Percentiles rank a stretch among this genome's conserved stretches.
phyloP scores from a whole-genome alignment of 2,797 vertebrate species.

The Adelosebastes latens region DNA sequence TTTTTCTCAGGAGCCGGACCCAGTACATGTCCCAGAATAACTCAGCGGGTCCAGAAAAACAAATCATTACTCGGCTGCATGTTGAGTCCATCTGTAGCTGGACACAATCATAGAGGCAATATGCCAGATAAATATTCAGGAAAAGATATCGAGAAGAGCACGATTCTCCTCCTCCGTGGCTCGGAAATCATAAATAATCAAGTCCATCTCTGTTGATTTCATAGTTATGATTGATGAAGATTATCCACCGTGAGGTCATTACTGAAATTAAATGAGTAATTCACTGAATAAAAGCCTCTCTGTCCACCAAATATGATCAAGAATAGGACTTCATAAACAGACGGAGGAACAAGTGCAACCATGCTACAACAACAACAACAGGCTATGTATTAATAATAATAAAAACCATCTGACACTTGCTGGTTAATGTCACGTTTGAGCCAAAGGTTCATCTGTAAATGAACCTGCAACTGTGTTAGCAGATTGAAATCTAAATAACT shows the following conservation, averaged over 20 bases:
- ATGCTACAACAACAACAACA: not conserved
- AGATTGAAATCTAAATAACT: not conserved
- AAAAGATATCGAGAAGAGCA: not conserved
- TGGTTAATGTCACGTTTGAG: constrained; percentile 15
- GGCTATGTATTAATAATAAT: not conserved
- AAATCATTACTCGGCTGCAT: not conserved
- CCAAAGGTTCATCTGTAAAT: not conserved
- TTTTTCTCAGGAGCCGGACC: not conserved
- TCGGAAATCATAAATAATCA: not conserved
- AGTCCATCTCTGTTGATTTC: not conserved
- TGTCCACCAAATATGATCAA: not conserved
- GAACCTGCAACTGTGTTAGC: not conserved
- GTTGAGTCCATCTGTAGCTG: not conserved
- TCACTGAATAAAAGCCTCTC: not conserved
- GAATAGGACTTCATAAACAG: not conserved
- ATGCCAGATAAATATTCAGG: not conserved
- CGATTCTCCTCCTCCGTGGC: not conserved
- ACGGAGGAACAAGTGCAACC: not conserved
- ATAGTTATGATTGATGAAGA: not conserved
- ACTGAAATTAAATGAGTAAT: constrained; percentile 15
- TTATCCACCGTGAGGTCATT: not conserved
- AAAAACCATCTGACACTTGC: constrained; percentile 4
- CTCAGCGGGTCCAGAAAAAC: not conserved
- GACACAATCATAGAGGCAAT: not conserved
- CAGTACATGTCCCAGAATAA: not conserved